A percentile compares a stretch with the other conserved stretches of the same genome.
These are phyloP conservation scores for Syngnathus acus DNA, from an alignment of 2,797 vertebrate species.

Conservation along the genomic window DNA sequence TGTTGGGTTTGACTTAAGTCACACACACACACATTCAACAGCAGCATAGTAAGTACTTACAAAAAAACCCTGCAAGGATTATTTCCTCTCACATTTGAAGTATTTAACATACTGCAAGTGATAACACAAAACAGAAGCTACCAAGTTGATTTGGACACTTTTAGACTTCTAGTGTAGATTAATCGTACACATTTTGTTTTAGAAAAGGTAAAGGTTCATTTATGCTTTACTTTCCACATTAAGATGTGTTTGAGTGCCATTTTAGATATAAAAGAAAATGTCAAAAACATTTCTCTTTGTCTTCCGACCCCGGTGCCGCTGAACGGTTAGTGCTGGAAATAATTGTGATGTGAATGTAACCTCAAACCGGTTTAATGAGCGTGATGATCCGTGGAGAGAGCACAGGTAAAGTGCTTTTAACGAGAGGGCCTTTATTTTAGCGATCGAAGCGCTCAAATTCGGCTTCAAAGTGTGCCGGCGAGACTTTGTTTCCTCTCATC, in stretches of 20 bases:
- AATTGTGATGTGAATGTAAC: constrained; percentile 68
- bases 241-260: constrained; percentile 41
- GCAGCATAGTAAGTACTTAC: background rate
- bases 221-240: constrained; percentile 55
- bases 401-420: constrained; percentile 72
- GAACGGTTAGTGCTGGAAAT: constrained; percentile 61
- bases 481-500: constrained; percentile 72
- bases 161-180: background rate
- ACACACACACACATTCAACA: too few species aligned
- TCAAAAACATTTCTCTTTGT: constrained; percentile 65
- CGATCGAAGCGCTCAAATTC: constrained; percentile 52
- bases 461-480: constrained; percentile 67
- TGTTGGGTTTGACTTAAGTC: too few species aligned
- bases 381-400: constrained; percentile 63
- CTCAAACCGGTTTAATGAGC: constrained; percentile 67
- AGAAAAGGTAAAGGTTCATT: constrained; percentile 38
- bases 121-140: background rate
- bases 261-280: constrained; percentile 59
- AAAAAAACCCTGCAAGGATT: background rate
- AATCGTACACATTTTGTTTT: background rate
- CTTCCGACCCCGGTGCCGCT: constrained; percentile 58
- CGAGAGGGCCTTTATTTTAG: constrained; percentile 67
- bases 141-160: background rate
- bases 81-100: background rate
- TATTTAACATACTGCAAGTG: background rate